Conservation (phyloP, 2,888 invertebrate species). For the Anagyrus pseudococci region DNA sequence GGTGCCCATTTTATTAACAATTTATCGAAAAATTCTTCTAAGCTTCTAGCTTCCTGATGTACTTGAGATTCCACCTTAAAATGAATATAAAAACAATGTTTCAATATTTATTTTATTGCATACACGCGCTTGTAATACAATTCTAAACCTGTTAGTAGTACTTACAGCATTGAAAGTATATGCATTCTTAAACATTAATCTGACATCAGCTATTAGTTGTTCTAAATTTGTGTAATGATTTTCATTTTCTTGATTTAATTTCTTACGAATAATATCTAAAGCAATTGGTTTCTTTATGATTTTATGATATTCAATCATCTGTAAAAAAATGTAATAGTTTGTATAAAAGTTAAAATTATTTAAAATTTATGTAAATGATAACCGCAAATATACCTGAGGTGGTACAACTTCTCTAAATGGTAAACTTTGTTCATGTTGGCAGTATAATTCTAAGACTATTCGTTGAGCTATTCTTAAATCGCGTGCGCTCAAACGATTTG, state of each 20-base stretch:
- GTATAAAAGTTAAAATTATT: conserved; percentile 29
- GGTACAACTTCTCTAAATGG: conserved; percentile 88
- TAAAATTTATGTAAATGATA: conserved; percentile 9
- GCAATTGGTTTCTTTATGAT: conserved; percentile 84
- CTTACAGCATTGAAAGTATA: conserved; percentile 83
- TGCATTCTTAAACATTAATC: conserved; percentile 88
- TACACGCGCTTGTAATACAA: not conserved
- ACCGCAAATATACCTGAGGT: conserved; percentile 66
- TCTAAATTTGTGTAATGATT: conserved; percentile 78
- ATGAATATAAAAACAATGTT: conserved; percentile 15
- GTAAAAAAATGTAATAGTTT: too few relatives aligned
- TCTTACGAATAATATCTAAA: conserved; percentile 81
- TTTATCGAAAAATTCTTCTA: conserved; percentile 87
- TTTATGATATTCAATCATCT: conserved; percentile 74
- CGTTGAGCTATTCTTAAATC: conserved; percentile 80
- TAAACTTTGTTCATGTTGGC: conserved; percentile 88
- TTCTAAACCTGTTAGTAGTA: conserved; percentile 38
- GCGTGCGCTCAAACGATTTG: conserved; percentile 65
- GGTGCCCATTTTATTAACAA: conserved; percentile 83
- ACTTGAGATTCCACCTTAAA: conserved; percentile 77
- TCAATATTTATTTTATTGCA: not conserved
- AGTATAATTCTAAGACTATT: conserved; percentile 87
- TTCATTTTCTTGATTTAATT: conserved; percentile 76
- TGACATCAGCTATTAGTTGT: conserved; percentile 81
- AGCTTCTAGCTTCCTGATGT: conserved; percentile 78